These are phyloP conservation scores for Aphaenogaster rudis DNA, from an alignment of 1,140 invertebrate species.

Conservation along the genomic window DNA sequence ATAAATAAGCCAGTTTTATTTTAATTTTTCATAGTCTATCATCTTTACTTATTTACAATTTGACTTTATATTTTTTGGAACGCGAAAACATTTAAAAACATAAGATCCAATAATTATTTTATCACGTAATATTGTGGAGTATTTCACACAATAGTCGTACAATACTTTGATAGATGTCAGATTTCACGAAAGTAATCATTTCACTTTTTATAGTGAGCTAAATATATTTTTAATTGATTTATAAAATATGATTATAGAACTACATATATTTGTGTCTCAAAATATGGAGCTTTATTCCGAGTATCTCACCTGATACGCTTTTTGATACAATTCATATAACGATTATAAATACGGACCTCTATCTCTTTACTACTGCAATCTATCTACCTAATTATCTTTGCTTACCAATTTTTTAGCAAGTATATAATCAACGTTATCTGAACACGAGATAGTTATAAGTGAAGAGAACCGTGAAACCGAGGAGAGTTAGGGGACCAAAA, in stretches of 20 bases:
- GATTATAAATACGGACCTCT: neutral
- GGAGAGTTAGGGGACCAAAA: neutral
- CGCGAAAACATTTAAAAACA: neutral
- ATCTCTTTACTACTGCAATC: neutral
- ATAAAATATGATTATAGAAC: neutral
- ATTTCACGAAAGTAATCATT: neutral
- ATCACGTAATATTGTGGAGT: neutral
- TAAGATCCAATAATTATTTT: too few relatives aligned
- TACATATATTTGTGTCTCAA: neutral
- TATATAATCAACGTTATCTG: neutral
- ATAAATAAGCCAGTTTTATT: neutral
- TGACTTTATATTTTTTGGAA: neutral
- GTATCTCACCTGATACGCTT: neutral
- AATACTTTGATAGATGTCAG: neutral
- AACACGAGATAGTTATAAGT: constrained; percentile 3
- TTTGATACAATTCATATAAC: neutral
- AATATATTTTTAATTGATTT: neutral
- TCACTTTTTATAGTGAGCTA: neutral
- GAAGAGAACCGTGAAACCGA: neutral
- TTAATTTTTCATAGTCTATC: neutral
- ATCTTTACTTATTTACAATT: neutral
- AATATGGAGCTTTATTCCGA: neutral
- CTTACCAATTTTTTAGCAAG: neutral
- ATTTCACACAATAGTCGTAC: neutral
- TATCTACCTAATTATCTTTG: neutral